Evolutionary conservation across 2,113 vertebrate genomes (phyloP).

Genomic region (Laticauda laticaudata): DNA sequence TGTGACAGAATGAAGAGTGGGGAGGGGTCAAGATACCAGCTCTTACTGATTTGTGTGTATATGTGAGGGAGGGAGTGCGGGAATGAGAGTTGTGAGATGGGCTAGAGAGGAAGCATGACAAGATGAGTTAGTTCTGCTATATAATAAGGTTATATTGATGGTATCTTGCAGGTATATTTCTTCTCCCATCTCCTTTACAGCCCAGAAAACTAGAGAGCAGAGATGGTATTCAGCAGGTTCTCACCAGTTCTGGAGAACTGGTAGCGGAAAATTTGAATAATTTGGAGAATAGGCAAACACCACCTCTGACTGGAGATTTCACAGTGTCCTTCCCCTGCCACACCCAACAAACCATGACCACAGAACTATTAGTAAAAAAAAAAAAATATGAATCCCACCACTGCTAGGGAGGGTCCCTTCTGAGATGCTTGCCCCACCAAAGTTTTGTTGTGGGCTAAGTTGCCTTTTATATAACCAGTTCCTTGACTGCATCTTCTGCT

Average conservation of each 20-base stretch:
- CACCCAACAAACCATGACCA: too few species aligned
- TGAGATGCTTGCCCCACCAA: not conserved
- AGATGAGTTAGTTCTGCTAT: not conserved
- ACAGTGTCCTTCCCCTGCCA: too few species aligned
- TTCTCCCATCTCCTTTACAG: not conserved
- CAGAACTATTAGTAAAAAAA: too few species aligned
- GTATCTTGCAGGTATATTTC: not conserved
- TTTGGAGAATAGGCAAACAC: too few species aligned
- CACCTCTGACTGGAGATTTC: too few species aligned
- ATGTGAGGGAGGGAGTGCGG: not conserved
- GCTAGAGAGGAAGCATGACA: not conserved
- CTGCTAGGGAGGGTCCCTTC: not conserved
- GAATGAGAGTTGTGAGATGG: not conserved
- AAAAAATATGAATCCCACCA: too few species aligned
- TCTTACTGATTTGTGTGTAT: not conserved
- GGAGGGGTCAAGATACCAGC: not conserved
- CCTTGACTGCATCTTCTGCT: not conserved
- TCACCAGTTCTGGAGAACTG: too few species aligned
- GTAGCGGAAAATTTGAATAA: too few species aligned
- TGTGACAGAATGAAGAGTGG: not conserved
- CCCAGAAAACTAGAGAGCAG: not conserved
- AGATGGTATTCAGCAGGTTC: too few species aligned
- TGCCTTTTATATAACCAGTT: not conserved
- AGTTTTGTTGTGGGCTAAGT: not conserved
- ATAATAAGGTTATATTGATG: not conserved